Base-by-base conservation (phyloP, 2,113 vertebrate species). In the Phaetusa simplex region DNA sequence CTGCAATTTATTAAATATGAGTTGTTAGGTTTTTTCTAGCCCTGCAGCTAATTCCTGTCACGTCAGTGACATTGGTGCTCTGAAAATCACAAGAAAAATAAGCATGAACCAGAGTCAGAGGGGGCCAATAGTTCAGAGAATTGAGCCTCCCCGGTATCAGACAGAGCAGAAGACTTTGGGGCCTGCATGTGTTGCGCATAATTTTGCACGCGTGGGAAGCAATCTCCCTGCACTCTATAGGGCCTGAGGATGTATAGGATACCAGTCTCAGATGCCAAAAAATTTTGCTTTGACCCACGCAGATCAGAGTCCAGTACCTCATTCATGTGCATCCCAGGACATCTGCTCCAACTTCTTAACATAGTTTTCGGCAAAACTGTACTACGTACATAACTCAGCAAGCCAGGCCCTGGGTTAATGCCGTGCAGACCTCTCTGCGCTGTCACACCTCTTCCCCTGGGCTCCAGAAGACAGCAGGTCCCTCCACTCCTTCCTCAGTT, bases 1-100 rank as follows among this genome's bases (percentile, higher is more conserved):
- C 32, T 67, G 70, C 55, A 53, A 19, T 88, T 92, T 91, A 81
- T 91, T 73, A 93, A 82, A 88, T 62, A 82, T 6, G 62, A 76
- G 36, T 79, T 65, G 50, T 76, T 86, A 56, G 52, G 8, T 12
- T 12, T 74, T 95, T 85, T 82, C 72, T 88, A 55, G 12, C 42
- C 64, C 58, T 73, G 42, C 64, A 81, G 52, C 64, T 93, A 79
- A 86, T 74, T 84, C 64, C 65, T 40, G 43, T 86, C 86, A 81
- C 0, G 0, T 50, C 52, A 47, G 26, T 64, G 69, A 72, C 43
- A 14, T 3, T 5, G 18, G 22, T 30, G 7, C 23, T 67, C 66
- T 62, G 53, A 74, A 84, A 96, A 55, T 50, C 26, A 29, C n/a
- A 23, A 62, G 67, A 50, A 10, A 76, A 92, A 80, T 19, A 81